These are phyloP conservation scores for Dipodomys merriami DNA, from an alignment of 2,113 vertebrate genomes.

Conservation along the genomic window DNA sequence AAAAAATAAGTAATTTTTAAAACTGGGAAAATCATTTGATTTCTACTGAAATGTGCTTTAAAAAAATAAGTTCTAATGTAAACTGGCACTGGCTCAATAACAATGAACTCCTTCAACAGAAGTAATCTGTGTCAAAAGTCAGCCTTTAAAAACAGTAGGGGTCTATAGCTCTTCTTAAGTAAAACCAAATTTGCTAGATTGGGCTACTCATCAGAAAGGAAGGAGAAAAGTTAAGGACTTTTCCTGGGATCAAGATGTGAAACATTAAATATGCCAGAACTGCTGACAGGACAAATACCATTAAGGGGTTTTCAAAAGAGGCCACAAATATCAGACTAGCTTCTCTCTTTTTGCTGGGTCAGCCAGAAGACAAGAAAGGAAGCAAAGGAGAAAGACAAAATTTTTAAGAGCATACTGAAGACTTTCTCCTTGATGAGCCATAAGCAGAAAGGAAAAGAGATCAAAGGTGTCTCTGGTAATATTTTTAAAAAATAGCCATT, in stretches of 20 bases:
- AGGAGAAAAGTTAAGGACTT: conserved; percentile 42
- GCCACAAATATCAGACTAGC: conserved; percentile 38
- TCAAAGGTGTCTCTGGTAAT: neutral
- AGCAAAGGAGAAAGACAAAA: neutral
- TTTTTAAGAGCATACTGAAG: conserved; percentile 9
- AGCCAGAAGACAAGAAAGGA: neutral
- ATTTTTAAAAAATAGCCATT: neutral
- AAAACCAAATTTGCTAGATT: neutral
- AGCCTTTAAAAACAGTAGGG: conserved; percentile 51
- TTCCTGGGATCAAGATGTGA: conserved; percentile 53
- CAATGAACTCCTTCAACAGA: conserved; percentile 58
- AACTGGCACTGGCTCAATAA: conserved; percentile 54
- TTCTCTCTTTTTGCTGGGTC: conserved; percentile 44
- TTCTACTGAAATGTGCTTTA: conserved; percentile 38
- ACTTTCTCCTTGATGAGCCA: neutral
- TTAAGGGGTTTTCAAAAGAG: conserved; percentile 37
- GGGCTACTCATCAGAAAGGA: conserved; percentile 47
- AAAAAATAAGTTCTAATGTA: conserved; percentile 55
- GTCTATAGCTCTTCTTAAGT: conserved; percentile 21
- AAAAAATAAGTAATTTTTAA: conserved; percentile 18
- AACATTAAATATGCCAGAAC: conserved; percentile 24
- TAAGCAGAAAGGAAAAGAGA: neutral
- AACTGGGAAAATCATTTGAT: neutral
- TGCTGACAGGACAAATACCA: conserved; percentile 62
- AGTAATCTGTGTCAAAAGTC: conserved; percentile 60